Conservation (phyloP, 1,140 invertebrate genomes). For the Globodera rostochiensis region DNA sequence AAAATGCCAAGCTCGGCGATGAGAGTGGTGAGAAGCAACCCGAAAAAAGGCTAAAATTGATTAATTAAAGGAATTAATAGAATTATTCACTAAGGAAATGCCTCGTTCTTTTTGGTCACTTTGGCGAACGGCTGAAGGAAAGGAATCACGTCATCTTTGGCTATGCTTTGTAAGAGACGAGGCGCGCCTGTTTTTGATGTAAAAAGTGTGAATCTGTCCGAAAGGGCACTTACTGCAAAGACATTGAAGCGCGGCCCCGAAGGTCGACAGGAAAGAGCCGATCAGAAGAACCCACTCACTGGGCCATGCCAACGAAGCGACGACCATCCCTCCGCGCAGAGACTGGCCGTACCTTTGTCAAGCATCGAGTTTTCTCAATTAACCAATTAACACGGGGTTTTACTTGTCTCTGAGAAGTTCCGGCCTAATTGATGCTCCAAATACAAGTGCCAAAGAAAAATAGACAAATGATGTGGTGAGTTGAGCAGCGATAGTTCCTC, state of each 20-base stretch:
- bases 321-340: constrained; percentile 61
- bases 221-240: constrained; percentile 68
- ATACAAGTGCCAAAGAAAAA: constrained; percentile 62
- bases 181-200: constrained; percentile 69
- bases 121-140: constrained; percentile 87
- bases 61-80: not conserved
- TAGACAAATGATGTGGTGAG: constrained; percentile 92
- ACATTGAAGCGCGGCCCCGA: constrained; percentile 94
- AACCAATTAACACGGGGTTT: constrained; percentile 2
- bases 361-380: not conserved
- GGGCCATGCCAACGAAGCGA: constrained; percentile 61
- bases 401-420: constrained; percentile 60
- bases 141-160: constrained; percentile 80
- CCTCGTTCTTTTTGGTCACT: constrained; percentile 86
- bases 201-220: not conserved
- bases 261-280: constrained; percentile 93
- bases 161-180: constrained; percentile 67
- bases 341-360: constrained; percentile 48
- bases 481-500: constrained; percentile 94
- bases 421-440: constrained; percentile 57
- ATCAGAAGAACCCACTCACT: constrained; percentile 95
- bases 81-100: not conserved
- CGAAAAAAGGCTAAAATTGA: constrained; percentile 74
- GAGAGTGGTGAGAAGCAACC: constrained; percentile 82
- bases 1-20: constrained; percentile 73